phyloP scores from a whole-genome alignment of 1,140 invertebrate species.

The Eciton burchellii region DNA sequence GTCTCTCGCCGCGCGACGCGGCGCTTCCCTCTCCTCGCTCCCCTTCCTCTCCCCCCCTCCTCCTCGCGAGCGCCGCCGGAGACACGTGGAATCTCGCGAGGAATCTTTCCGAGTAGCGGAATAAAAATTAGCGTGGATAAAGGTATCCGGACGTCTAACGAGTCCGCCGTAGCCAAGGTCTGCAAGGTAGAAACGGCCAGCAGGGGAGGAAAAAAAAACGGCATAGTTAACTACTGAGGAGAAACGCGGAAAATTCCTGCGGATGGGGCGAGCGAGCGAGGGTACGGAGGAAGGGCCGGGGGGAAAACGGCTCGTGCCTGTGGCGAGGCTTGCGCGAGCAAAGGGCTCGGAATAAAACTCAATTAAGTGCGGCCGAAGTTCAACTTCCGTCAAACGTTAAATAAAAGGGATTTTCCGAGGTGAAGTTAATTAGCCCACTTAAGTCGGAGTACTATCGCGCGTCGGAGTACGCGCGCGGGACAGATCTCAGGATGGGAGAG shows the following conservation, averaged over 20 bases:
- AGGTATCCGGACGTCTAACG: constrained; percentile 46
- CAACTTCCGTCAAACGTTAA: constrained; percentile 52
- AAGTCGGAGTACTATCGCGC: constrained; percentile 36
- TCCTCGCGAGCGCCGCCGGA: background rate
- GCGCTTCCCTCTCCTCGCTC: background rate
- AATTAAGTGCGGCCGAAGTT: constrained; percentile 57
- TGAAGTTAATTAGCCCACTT: constrained; percentile 55
- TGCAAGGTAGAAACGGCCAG: constrained; percentile 14
- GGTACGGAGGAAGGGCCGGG: constrained; percentile 17
- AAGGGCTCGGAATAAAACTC: constrained; percentile 57
- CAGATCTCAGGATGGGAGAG: background rate
- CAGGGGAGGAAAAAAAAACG: constrained; percentile 31
- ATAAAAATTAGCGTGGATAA: constrained; percentile 55
- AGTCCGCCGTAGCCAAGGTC: constrained; percentile 24
- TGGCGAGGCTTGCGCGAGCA: constrained; percentile 43
- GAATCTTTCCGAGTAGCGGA: constrained; percentile 40
- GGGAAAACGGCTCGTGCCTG: constrained; percentile 25
- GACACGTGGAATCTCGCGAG: constrained; percentile 54
- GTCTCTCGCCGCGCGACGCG: background rate
- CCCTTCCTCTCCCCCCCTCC: background rate
- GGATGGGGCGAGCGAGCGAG: constrained; percentile 36
- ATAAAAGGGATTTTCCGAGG: constrained; percentile 41
- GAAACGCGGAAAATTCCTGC: constrained; percentile 59
- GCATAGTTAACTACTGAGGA: constrained; percentile 47
- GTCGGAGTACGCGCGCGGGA: constrained; percentile 1